phyloP scores from a whole-genome alignment of 2,797 vertebrate genomes.

The Hyperoplus lanceolatus region DNA sequence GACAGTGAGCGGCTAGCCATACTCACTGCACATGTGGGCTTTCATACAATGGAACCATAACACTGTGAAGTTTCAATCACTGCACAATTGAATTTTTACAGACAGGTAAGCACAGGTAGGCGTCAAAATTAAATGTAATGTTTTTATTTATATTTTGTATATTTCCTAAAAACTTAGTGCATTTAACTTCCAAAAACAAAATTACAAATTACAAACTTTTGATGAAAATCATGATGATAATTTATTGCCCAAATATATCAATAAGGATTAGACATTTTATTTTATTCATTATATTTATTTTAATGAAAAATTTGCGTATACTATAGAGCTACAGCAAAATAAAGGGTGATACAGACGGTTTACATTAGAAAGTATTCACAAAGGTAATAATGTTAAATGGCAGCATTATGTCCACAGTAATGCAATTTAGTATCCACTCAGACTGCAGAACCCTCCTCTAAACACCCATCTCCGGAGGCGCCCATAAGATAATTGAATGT shows the following conservation, averaged over 20 bases:
- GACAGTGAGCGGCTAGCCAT: constrained; percentile 71
- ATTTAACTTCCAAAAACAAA: neutral
- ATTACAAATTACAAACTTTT: neutral
- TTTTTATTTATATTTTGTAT: neutral
- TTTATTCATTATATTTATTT: neutral
- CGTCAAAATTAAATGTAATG: neutral
- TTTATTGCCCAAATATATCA: neutral
- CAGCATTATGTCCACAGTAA: constrained; percentile 80
- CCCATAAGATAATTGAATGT: constrained; percentile 81
- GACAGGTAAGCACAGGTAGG: constrained; percentile 6
- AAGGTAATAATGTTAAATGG: constrained; percentile 76
- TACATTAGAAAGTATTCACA: constrained; percentile 62
- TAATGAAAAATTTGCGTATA: neutral
- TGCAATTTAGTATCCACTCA: constrained; percentile 75
- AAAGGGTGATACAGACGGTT: constrained; percentile 8
- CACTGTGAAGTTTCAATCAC: constrained; percentile 38
- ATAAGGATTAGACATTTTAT: neutral
- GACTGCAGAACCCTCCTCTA: constrained; percentile 60
- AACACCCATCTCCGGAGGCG: constrained; percentile 65
- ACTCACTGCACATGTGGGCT: constrained; percentile 59
- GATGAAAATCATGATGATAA: neutral
- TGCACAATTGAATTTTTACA: constrained; percentile 20
- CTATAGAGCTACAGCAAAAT: constrained; percentile 1
- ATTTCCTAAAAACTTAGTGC: neutral
- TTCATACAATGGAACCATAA: constrained; percentile 42